Evolutionary conservation across 1,140 invertebrate species (phyloP), one percentile per base, ranked within the genome.

Genomic region (Bombus haemorrhoidalis): DNA sequence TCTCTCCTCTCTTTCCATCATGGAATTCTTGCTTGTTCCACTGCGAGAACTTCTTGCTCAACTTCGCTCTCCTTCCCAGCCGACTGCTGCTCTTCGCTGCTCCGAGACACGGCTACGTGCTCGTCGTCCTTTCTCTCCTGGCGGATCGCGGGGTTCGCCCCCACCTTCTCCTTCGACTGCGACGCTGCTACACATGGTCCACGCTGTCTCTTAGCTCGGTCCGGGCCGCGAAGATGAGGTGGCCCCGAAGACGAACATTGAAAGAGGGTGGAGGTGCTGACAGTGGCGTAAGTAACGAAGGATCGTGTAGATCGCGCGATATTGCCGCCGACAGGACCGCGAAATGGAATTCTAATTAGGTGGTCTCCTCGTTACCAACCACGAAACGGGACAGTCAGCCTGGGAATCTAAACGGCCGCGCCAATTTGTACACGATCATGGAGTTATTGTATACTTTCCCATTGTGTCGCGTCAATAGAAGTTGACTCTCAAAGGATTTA

Each of bases 211-310:
- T 86, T 73, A 66, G 57, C 59, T 53, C 47, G 28, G 78, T 43
- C 77, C 78, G 86, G 88, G 78, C 88, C 87, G 88, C 83, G 89
- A 90, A 90, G 88, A 90, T 90, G 89, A 90, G 89, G 83, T 87
- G 89, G 89, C 86, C 81, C 87, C 88, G 80, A 81, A 87, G 88
- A 90, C 76, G 86, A 87, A 86, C 77, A 80, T 59, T 74, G 53
- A 59, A 84, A 71, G 66, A 89, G 80, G 73, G 86, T 71, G 78
- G 78, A 90, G 86, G 87, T 79, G 85, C 85, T 81, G 69, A 87
- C 89, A 90, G 75, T 90, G 89, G 89, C 88, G 89, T 89, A 81
- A 87, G 89, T 90, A 90, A 78, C 77, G 83, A 90, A 88, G 89
- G 89, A 86, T 81, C 89, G 66, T 84, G 85, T 83, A 86, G 81